Base-by-base conservation (phyloP, 1,140 invertebrate species). In the Drosophila mayri region DNA sequence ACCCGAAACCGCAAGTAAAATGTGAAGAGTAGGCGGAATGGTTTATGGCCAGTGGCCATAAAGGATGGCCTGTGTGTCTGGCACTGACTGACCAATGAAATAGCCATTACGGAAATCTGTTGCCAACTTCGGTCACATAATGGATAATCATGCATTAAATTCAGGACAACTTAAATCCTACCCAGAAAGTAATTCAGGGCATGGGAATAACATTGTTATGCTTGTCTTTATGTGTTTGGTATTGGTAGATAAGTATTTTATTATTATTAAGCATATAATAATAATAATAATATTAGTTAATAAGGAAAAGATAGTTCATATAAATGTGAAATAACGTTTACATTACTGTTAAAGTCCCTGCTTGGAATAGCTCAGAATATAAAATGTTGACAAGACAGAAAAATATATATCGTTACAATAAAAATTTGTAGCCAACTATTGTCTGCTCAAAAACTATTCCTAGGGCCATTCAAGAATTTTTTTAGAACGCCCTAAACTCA, bases 91-190 rank as follows among this genome's bases (percentile, higher is more conserved):
- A 47, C 58, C 74, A 90, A 90, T 90, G 78, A 90, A 90, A 90
- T 81, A 73, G 71, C 71, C 81, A 90, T 90, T 90, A 90, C 85
- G 85, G 70, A 88, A 88, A 88, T 90, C 85, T 90, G 85, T 81
- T 76, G 67, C 67, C 81, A 79, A 78, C 20, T 57, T 79, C 55
- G 76, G 54, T 62, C 76, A 65, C 85, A 81, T 84, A 86, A 81
- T 70, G 64, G 75, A 58, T 76, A 81, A 78, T 71, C 43, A 66
- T 65, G 68, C 47, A 77, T 73, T 81, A 68, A 81, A 80, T 62
- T 67, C 18, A 32, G 60, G 44, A 65, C 32, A 54, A 35, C 30
- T 76, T 70, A 78, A 41, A 58, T 35, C 18, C 6, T 10, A 25
- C 3, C 18, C 32, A 25, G 18, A 3, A 11, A n/a, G 9, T 20